Percentiles rank a stretch among this genome's conserved stretches.
Conservation (phyloP, 2,113 vertebrate genomes). For the Corythornis vintsioides region DNA sequence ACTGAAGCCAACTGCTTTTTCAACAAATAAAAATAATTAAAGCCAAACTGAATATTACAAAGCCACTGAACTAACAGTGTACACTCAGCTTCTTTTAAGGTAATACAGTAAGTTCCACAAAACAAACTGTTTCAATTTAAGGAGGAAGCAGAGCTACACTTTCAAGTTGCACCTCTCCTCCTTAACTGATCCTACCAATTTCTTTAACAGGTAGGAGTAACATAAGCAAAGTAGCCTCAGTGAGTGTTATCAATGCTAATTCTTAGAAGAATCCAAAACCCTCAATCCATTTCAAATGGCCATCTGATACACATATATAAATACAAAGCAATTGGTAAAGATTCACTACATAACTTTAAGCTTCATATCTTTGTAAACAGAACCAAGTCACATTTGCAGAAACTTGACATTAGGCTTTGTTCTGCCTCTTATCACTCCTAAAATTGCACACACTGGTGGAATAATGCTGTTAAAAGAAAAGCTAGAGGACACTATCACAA, state of each 20-base stretch:
- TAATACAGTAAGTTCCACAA: not conserved
- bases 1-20: rapidly evolving
- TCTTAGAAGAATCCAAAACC: not conserved
- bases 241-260: not conserved
- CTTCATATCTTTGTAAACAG: not conserved
- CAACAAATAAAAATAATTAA: not conserved
- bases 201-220: not conserved
- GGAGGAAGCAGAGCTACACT: not conserved
- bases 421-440: not conserved
- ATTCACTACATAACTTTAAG: not conserved
- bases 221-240: not conserved
- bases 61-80: not conserved
- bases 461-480: not conserved
- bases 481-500: not conserved
- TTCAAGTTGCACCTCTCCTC: not conserved
- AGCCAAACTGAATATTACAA: not conserved
- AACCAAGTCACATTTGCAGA: not conserved
- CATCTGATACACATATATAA: not conserved
- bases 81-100: not conserved
- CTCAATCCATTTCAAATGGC: not conserved
- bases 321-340: not conserved
- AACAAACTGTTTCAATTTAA: not conserved
- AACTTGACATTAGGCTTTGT: not conserved
- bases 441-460: not conserved
- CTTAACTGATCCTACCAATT: not conserved